Conservation (phyloP, 2,888 invertebrate species). For the Acholoe squamosa region DNA sequence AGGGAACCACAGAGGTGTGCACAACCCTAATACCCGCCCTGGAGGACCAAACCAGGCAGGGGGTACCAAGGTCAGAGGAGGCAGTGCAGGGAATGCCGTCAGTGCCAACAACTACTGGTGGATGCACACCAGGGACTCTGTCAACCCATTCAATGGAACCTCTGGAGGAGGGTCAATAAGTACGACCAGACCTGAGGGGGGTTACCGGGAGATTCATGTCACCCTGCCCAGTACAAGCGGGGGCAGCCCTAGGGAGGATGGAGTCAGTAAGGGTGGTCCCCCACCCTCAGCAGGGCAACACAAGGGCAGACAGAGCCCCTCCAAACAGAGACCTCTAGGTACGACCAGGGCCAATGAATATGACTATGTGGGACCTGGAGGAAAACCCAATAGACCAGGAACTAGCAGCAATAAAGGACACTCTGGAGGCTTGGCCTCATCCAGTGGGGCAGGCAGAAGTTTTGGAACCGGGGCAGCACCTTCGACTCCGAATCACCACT, state of each 20-base stretch:
- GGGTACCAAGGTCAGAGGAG: background rate
- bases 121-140: conserved; percentile 18
- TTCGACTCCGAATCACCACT: background rate
- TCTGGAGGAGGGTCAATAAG: background rate
- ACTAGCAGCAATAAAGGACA: background rate
- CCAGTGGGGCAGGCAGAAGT: background rate
- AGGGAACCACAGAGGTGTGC: background rate
- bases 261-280: background rate
- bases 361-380: too few relatives aligned
- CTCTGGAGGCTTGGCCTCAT: background rate
- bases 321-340: background rate
- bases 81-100: background rate
- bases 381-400: background rate
- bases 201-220: conserved; percentile 50
- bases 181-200: background rate
- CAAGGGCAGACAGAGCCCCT: conserved; percentile 19
- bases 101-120: conserved; percentile 4
- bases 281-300: background rate
- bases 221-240: conserved; percentile 48
- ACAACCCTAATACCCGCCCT: background rate
- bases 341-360: background rate
- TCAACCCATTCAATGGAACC: background rate
- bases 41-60: background rate
- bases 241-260: background rate
- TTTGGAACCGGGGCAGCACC: background rate